phyloP scores from a whole-genome alignment of 2,888 invertebrate species.

The Pterostichus madidus region DNA sequence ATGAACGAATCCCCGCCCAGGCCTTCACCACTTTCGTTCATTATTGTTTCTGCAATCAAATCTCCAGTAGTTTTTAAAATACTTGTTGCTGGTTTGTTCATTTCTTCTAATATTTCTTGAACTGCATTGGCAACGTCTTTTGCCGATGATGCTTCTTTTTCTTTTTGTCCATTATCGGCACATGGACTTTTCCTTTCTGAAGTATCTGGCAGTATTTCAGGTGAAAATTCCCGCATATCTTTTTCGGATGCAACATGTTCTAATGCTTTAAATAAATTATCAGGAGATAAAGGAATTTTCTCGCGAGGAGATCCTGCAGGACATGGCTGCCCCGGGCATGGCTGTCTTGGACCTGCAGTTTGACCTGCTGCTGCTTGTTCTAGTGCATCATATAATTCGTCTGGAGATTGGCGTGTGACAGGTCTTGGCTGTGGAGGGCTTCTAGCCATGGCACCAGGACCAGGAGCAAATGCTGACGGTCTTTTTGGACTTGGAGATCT shows the following conservation, averaged over 20 bases:
- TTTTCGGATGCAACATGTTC: neutral
- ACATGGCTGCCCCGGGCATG: neutral
- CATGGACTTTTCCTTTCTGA: no score
- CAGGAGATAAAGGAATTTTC: neutral
- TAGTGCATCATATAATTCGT: no score
- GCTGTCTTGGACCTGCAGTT: no score
- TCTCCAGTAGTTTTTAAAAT: neutral
- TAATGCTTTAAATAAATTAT: constrained; percentile 14
- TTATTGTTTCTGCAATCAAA: neutral
- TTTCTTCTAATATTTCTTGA: constrained; percentile 12
- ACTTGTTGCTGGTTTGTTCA: constrained; percentile 9
- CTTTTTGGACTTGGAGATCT: constrained; percentile 48
- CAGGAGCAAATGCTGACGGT: constrained; percentile 13
- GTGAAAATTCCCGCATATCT: constrained; percentile 31
- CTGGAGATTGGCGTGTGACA: no score
- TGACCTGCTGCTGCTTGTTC: no score
- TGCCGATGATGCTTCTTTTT: neutral
- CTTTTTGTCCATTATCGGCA: neutral
- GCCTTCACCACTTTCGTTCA: neutral
- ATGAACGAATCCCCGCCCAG: constrained; percentile 50
- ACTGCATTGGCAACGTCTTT: neutral
- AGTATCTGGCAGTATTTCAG: neutral
- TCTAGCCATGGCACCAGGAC: neutral
- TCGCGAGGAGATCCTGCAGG: neutral
- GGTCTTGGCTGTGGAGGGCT: no score